Evolutionary conservation across 1,140 invertebrate species (phyloP), one percentile per base, ranked within the genome.

Genomic region (Drosophila tsacasi): DNA sequence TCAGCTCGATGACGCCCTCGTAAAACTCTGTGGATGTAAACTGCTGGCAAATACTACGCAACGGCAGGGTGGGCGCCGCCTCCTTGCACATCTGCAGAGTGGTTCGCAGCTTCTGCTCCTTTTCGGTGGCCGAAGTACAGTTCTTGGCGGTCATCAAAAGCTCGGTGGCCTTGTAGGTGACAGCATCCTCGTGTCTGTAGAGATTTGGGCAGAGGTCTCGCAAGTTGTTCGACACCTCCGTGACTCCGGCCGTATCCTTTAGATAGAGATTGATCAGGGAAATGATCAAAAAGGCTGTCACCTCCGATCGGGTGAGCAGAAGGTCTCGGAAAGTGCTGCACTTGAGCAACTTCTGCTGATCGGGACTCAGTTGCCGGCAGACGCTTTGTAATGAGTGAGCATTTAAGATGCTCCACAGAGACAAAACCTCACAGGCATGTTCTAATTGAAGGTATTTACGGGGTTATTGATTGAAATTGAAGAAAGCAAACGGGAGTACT

Each of bases 141-240:
- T 79, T 95, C 92, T 96, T 97, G 0, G 97, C 96, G 89, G 96
- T 96, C 81, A 97, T 95, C 21, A 99, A 94, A 72, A 98, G 95
- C 93, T 99, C 98, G 84, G 97, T 98, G 1, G 97, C 97, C 96
- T 94, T 99, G 98, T 21, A 98, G 96, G 93, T 98, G 37, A 98
- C 97, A 19, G 98, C 98, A 94, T 99, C 99, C 94, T 99, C 99
- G 83, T 96, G 96, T 81, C 97, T 97, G 90, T 99, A 99, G 2
- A 99, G 94, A 82, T 96, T 97, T 0, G 99, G 99, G 93, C 99
- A 99, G 0, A 98, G 94, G 91, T 98, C 96, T 55, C 98, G 94
- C n/a, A 99, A 93, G 93, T 96, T 96, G 19, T 94, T 93, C 71
- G 97, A 99, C 39, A 99, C 97, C 1, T 97, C 95, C 93, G 98